Evolutionary conservation across 2,888 invertebrate species (phyloP).

Genomic region (Cosmopolites sordidus): DNA sequence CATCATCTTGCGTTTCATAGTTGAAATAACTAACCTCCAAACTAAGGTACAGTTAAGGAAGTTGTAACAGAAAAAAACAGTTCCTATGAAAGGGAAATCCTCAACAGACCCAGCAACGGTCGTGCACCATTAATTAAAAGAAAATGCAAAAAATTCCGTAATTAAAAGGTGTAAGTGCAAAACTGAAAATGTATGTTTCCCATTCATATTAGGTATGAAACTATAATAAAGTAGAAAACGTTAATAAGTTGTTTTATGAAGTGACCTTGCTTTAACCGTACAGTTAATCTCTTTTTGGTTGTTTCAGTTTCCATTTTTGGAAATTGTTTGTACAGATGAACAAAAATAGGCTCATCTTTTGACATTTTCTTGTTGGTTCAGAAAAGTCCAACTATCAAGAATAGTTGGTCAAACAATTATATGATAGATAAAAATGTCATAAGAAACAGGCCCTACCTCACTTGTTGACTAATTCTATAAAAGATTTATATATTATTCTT

Average conservation of each 20-base stretch:
- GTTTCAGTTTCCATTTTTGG: no score
- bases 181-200: slow-evolving; percentile 37
- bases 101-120: slow-evolving; percentile 3
- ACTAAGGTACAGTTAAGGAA: background rate
- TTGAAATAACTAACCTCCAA: background rate
- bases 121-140: background rate
- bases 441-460: background rate
- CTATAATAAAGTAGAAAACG: slow-evolving; percentile 46
- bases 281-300: background rate
- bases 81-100: slow-evolving; percentile 8
- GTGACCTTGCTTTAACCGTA: slow-evolving; percentile 57
- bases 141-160: slow-evolving; percentile 2
- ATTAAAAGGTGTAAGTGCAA: slow-evolving; percentile 19
- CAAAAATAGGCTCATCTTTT: background rate
- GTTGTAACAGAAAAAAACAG: slow-evolving; percentile 7
- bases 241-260: slow-evolving; percentile 58
- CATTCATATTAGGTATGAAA: slow-evolving; percentile 41
- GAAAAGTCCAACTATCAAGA: no score
- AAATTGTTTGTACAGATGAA: background rate
- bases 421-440: background rate
- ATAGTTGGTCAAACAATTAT: no score
- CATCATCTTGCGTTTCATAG: no score
- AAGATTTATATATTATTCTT: background rate
- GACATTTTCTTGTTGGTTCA: background rate
- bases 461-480: background rate